A percentile compares a stretch with the other conserved stretches of the same genome.
These are phyloP conservation scores for Ptychodera flava DNA, from an alignment of 35 echinoderm and acorn worm species.

Conservation along the genomic window DNA sequence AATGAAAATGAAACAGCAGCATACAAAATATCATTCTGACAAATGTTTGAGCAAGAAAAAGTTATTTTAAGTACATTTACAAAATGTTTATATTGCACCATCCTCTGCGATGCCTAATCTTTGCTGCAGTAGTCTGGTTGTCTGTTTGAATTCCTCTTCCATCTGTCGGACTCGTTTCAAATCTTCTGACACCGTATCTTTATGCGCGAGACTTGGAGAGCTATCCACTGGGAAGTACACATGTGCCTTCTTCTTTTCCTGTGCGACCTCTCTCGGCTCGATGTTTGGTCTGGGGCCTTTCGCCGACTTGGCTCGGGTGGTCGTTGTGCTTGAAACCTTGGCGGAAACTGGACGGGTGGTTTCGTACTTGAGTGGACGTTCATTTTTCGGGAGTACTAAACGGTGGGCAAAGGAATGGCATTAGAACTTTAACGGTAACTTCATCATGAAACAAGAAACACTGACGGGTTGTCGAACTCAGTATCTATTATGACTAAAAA, in stretches of 20 bases:
- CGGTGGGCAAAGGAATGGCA: background rate
- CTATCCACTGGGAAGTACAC: background rate
- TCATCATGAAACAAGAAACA: no score
- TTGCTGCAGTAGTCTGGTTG: constrained; percentile 73
- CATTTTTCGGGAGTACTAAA: constrained; percentile 50
- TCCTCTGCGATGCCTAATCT: constrained; percentile 65
- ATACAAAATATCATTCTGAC: no score
- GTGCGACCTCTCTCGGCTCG: constrained; percentile 2
- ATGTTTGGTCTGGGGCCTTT: constrained; percentile 16
- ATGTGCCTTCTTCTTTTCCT: background rate
- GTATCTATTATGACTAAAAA: no score
- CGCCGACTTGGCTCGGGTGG: constrained; percentile 51
- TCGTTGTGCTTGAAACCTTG: constrained; percentile 31
- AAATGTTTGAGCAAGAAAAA: no score
- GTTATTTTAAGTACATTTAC: no score
- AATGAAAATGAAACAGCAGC: no score
- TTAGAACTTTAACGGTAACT: no score
- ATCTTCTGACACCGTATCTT: constrained; percentile 49
- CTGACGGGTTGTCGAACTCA: no score
- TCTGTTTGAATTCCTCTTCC: constrained; percentile 86
- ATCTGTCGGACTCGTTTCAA: constrained; percentile 61
- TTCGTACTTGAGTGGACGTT: constrained; percentile 88
- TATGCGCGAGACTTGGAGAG: constrained; percentile 6
- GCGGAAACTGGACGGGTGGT: constrained; percentile 81
- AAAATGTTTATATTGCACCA: constrained; percentile 53